Conservation (phyloP, 2,113 vertebrate genomes). For the Lontra canadensis region DNA sequence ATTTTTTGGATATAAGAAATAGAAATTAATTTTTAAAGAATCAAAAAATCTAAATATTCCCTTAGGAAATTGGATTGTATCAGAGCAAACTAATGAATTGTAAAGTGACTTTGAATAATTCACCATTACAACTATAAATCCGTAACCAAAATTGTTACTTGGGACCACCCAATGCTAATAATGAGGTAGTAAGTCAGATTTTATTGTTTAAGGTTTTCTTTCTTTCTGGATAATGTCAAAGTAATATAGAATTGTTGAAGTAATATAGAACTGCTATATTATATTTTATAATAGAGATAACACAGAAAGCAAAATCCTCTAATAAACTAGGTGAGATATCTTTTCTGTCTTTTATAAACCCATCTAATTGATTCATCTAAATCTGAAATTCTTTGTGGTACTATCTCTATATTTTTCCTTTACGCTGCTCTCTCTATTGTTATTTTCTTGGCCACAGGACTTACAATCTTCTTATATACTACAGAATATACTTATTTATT, state of each 20-base stretch:
- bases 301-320: neutral
- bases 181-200: slow-evolving; percentile 13
- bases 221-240: neutral
- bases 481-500: neutral
- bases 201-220: neutral
- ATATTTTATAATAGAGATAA: neutral
- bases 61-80: neutral
- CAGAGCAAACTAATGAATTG: neutral
- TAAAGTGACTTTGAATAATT: neutral
- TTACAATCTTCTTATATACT: neutral
- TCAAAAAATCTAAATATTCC: neutral
- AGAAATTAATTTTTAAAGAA: neutral
- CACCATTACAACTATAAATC: neutral
- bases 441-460: neutral
- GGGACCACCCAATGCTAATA: neutral
- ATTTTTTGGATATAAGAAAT: neutral
- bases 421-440: too few species aligned
- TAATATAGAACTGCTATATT: neutral
- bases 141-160: neutral
- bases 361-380: neutral
- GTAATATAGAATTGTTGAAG: neutral
- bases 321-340: neutral
- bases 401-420: neutral
- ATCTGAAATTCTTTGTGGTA: neutral
- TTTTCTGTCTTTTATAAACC: neutral